phyloP scores from a whole-genome alignment of 2,113 vertebrate genomes.

The Centrocercus urophasianus region DNA sequence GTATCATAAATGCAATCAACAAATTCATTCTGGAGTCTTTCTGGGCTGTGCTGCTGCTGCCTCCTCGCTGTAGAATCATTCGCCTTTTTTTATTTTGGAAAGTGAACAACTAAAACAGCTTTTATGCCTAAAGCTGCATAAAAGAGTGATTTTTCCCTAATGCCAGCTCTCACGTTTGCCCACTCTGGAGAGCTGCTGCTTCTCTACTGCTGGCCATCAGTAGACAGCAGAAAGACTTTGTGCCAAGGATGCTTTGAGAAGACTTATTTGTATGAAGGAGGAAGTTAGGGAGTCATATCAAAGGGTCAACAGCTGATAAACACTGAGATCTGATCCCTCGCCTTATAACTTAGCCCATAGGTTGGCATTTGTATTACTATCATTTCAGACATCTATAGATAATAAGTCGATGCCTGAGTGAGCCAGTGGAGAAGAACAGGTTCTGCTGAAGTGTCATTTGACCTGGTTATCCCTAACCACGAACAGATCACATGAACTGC shows the following conservation, averaged over 20 bases:
- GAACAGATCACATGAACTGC: neutral
- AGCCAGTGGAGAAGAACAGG: neutral
- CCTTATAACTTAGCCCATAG: neutral
- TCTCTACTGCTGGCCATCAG: neutral
- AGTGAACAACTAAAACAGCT: fast-evolving
- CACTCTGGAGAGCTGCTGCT: neutral
- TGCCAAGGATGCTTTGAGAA: neutral
- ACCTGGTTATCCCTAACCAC: neutral
- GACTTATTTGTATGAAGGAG: neutral
- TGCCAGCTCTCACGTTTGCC: neutral
- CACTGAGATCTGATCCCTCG: neutral
- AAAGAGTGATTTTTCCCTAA: neutral
- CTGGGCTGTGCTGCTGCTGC: neutral
- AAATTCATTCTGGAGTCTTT: neutral
- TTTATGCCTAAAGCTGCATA: neutral
- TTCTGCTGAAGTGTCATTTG: neutral
- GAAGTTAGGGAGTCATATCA: neutral
- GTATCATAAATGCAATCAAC: neutral
- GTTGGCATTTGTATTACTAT: neutral
- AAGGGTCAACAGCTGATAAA: neutral
- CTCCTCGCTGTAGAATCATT: neutral
- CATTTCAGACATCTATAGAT: neutral
- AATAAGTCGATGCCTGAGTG: neutral
- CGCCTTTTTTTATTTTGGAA: neutral
- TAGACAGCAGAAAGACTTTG: neutral